Percentiles rank a stretch among this genome's conserved stretches.
Evolutionary conservation across 2,888 invertebrate genomes (phyloP).

Genomic region (Therioaphis trifolii): DNA sequence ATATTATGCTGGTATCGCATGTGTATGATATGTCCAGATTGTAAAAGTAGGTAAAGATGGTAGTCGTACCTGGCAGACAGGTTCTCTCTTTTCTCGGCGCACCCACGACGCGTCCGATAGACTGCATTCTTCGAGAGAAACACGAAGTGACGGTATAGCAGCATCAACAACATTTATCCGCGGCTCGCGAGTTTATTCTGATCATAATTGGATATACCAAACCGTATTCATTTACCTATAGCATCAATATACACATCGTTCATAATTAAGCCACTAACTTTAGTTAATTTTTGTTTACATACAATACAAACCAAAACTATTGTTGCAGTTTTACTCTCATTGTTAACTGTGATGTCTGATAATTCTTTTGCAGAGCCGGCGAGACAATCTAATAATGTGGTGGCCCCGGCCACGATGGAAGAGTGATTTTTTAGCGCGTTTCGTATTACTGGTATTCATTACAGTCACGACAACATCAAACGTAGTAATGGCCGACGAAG

Average conservation of each 20-base stretch:
- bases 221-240: neutral
- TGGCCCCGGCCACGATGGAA: conserved; percentile 57
- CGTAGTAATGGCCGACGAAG: conserved; percentile 42
- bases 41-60: conserved; percentile 57
- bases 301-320: no score
- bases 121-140: conserved; percentile 59
- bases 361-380: neutral
- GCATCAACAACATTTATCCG: conserved; percentile 3
- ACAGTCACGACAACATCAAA: neutral
- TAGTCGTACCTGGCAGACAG: conserved; percentile 40
- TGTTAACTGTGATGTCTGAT: neutral
- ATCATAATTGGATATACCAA: neutral
- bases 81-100: conserved; percentile 58
- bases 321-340: no score
- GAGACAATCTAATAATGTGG: conserved; percentile 37
- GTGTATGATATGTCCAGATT: conserved; percentile 35
- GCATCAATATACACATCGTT: no score
- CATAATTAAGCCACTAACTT: no score
- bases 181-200: conserved; percentile 35
- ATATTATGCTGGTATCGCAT: conserved; percentile 17
- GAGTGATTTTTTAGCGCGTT: conserved; percentile 3
- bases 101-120: conserved; percentile 58
- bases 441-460: neutral
- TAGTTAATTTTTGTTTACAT: no score
- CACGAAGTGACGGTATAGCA: conserved; percentile 15